These are phyloP conservation scores for Drosophila oshimai DNA, from an alignment of 1,140 invertebrate species.

Conservation along the genomic window DNA sequence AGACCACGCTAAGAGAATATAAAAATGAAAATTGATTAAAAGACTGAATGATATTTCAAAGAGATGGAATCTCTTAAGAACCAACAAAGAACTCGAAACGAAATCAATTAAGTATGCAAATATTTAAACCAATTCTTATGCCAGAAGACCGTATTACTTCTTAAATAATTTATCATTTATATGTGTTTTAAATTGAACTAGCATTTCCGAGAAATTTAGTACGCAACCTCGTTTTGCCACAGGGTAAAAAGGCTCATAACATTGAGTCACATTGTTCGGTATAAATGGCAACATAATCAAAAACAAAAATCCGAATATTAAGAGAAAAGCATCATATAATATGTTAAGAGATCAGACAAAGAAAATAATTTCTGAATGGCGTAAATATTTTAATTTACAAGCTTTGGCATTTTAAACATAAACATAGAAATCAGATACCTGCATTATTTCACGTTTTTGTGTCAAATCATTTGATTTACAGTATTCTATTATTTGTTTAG, in stretches of 20 bases:
- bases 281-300: slow-evolving; percentile 1
- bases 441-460: slow-evolving; percentile 48
- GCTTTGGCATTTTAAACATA: slow-evolving; percentile 21
- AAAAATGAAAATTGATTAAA: slow-evolving; percentile 16
- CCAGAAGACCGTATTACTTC: too few relatives aligned
- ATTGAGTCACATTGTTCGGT: too few relatives aligned
- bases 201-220: too few relatives aligned
- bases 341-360: slow-evolving; percentile 7
- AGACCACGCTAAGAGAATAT: background rate
- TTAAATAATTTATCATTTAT: background rate
- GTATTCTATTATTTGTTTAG: slow-evolving; percentile 72
- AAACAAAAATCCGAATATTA: background rate
- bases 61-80: slow-evolving; percentile 5
- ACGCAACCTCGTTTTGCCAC: background rate
- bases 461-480: slow-evolving; percentile 64
- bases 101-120: background rate
- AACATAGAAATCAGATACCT: slow-evolving; percentile 21
- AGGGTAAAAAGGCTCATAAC: background rate
- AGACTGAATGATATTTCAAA: slow-evolving; percentile 54
- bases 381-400: slow-evolving; percentile 35
- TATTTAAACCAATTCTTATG: background rate
- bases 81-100: background rate
- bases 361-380: slow-evolving; percentile 45
- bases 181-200: slow-evolving; percentile 2
- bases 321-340: background rate